These are phyloP conservation scores for Quadriops clusia DNA, from an alignment of 2,888 invertebrate species.

Conservation along the genomic window DNA sequence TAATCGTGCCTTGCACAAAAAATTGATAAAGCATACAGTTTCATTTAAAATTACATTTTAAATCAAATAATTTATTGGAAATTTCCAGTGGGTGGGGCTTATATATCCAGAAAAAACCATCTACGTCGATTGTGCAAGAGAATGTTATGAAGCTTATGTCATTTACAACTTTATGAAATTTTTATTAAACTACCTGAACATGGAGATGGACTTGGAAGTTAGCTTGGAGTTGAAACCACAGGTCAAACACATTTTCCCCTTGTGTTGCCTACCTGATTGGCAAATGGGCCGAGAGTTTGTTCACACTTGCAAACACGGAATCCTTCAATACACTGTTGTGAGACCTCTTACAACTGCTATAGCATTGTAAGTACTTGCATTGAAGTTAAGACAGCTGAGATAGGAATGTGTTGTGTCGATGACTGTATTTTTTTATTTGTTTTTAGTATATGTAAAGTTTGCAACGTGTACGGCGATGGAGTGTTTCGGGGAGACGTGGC, in stretches of 20 bases:
- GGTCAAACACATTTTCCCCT: slow-evolving; percentile 79
- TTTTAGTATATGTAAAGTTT: slow-evolving; percentile 70
- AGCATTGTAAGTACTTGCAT: slow-evolving; percentile 59
- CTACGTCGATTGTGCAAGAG: slow-evolving; percentile 83
- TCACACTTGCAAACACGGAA: slow-evolving; percentile 92
- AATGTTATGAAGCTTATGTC: slow-evolving; percentile 96
- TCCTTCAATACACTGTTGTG: slow-evolving; percentile 87
- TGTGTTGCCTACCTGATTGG: slow-evolving; percentile 88
- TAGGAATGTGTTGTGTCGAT: slow-evolving; percentile 1
- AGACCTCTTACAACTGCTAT: slow-evolving; percentile 81
- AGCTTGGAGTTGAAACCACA: slow-evolving; percentile 71
- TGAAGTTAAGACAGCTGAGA: background rate
- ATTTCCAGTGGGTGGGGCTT: slow-evolving; percentile 75
- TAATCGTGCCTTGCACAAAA: background rate
- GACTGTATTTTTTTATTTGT: slow-evolving; percentile 12
- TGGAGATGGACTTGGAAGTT: slow-evolving; percentile 75
- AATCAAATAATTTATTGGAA: slow-evolving; percentile 9
- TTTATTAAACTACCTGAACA: slow-evolving; percentile 78
- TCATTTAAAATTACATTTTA: slow-evolving; percentile 10
- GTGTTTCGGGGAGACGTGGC: slow-evolving; percentile 75
- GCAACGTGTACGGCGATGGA: slow-evolving; percentile 83
- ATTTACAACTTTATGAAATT: slow-evolving; percentile 97
- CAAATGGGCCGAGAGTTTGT: slow-evolving; percentile 88
- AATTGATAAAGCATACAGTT: too few species aligned
- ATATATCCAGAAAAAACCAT: slow-evolving; percentile 79